Conservation (phyloP, 1,140 invertebrate species). For the Bombus difficillimus region DNA sequence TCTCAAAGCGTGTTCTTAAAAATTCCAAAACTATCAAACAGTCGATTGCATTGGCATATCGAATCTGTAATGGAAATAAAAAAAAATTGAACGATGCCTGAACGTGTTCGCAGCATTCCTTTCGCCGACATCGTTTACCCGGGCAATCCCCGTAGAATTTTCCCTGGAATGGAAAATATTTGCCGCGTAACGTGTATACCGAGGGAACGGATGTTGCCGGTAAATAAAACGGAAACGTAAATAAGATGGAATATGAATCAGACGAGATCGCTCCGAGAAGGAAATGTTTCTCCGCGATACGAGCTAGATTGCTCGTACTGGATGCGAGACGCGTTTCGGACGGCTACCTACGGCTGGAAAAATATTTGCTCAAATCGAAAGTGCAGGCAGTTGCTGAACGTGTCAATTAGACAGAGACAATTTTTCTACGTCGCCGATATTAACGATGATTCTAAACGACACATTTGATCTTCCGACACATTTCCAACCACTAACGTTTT, state of each 20-base stretch:
- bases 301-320: neutral
- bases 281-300: constrained; percentile 4
- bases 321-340: neutral
- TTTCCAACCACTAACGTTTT: too few relatives aligned
- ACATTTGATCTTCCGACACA: neutral
- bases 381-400: neutral
- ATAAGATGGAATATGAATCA: constrained; percentile 23
- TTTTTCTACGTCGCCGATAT: neutral
- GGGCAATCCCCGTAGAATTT: constrained; percentile 17
- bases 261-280: neutral
- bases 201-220: neutral
- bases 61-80: neutral
- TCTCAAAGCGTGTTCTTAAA: neutral
- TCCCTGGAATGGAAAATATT: constrained; percentile 42
- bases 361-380: constrained; percentile 15
- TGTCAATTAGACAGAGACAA: neutral
- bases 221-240: constrained; percentile 54
- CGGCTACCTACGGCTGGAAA: neutral
- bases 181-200: constrained; percentile 24
- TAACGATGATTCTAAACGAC: neutral
- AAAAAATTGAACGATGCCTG: neutral
- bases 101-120: neutral
- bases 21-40: neutral
- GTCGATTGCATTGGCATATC: neutral
- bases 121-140: neutral